These are phyloP conservation scores for Meriones psammophilus DNA, from an alignment of 2,797 vertebrate species.

Conservation along the genomic window DNA sequence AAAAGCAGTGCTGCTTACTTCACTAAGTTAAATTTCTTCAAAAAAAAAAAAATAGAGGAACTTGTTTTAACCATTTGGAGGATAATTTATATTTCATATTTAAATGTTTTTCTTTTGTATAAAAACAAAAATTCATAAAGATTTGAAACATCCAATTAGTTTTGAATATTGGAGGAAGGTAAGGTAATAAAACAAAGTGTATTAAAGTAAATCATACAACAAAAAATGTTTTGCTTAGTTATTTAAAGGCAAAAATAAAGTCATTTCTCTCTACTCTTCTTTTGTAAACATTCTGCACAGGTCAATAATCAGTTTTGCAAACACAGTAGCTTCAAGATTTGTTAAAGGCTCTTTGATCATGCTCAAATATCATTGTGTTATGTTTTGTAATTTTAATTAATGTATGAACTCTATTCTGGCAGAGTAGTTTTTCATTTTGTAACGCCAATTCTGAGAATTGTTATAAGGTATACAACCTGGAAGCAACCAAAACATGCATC, in stretches of 20 bases:
- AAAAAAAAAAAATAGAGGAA: constrained; percentile 31
- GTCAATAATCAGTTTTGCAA: background rate
- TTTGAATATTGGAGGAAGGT: constrained; percentile 68
- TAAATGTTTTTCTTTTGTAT: constrained; percentile 56
- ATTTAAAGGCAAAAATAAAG: background rate
- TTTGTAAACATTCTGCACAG: background rate
- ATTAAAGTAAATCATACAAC: constrained; percentile 21
- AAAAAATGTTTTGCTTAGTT: constrained; percentile 3
- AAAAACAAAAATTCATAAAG: constrained; percentile 64
- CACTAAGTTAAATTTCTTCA: constrained; percentile 62
- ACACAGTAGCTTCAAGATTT: background rate
- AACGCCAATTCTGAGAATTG: background rate
- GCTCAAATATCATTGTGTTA: background rate
- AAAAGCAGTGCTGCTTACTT: constrained; percentile 71
- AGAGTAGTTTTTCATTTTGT: background rate
- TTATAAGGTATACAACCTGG: background rate
- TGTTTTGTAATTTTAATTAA: background rate
- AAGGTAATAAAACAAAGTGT: constrained; percentile 31
- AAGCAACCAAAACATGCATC: background rate
- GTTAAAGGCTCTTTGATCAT: background rate
- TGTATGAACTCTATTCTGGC: background rate
- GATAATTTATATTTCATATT: constrained; percentile 68
- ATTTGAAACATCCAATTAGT: constrained; percentile 75
- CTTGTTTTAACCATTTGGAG: constrained; percentile 69
- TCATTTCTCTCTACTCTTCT: background rate